Evolutionary conservation across 2,113 vertebrate genomes (phyloP).

Genomic region (Centropus unirufus): DNA sequence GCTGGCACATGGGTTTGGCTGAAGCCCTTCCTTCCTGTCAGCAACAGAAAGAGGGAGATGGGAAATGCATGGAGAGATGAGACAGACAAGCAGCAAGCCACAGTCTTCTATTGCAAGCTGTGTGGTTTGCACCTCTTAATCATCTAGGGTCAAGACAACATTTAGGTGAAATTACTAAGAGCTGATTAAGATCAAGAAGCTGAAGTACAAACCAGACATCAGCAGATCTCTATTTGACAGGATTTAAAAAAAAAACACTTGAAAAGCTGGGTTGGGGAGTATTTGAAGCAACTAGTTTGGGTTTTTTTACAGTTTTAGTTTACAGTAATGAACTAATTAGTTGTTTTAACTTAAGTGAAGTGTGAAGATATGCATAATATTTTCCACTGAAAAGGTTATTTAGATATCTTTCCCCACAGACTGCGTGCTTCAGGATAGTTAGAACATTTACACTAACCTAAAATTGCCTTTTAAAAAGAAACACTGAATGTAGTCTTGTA

Average conservation of each 20-base stretch:
- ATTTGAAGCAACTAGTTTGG: not conserved
- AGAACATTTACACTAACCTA: not conserved
- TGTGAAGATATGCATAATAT: not conserved
- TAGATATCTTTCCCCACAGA: not conserved
- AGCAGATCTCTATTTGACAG: not conserved
- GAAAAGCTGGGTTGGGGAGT: not conserved
- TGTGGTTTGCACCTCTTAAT: not conserved
- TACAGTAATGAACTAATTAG: not conserved
- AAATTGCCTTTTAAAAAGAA: not conserved
- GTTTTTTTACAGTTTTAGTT: not conserved
- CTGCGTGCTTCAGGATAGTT: not conserved
- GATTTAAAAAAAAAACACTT: not conserved
- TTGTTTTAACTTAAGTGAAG: not conserved
- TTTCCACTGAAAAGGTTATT: not conserved
- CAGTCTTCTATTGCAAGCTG: not conserved
- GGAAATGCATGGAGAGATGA: not conserved
- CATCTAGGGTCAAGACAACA: not conserved
- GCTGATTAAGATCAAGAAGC: not conserved
- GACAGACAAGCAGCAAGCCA: not conserved
- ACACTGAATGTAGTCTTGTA: not conserved
- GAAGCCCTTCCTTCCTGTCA: not conserved
- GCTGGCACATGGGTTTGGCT: not conserved
- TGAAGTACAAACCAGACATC: fast-evolving
- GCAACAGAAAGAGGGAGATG: not conserved
- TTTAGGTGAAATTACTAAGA: not conserved